Evolutionary conservation across 2,797 vertebrate species (phyloP).

Genomic region (Pyrocephalus nanus): DNA sequence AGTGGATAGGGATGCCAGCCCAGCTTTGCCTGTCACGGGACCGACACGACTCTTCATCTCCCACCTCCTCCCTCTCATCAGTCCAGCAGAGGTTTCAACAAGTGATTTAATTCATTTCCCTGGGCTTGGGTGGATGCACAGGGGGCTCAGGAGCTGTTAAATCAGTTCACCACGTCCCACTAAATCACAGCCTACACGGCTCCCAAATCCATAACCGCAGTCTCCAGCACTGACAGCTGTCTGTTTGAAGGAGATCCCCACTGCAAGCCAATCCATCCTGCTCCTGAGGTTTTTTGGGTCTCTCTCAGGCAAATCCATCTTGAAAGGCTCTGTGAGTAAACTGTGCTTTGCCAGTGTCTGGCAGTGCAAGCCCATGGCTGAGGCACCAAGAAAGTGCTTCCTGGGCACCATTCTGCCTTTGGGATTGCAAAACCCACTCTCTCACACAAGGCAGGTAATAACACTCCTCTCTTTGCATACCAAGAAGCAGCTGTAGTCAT

Average conservation of each 20-base stretch:
- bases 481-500: background rate
- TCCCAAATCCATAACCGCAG: background rate
- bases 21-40: rapidly evolving
- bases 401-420: background rate
- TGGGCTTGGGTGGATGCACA: background rate
- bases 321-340: rapidly evolving
- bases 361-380: rapidly evolving
- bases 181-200: rapidly evolving
- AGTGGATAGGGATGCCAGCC: background rate
- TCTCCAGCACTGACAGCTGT: background rate
- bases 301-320: background rate
- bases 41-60: background rate
- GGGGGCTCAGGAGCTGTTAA: background rate
- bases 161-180: background rate
- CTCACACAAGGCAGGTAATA: background rate
- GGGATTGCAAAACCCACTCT: background rate
- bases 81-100: background rate
- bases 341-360: rapidly evolving
- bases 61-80: background rate
- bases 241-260: background rate
- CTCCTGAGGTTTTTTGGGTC: background rate
- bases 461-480: background rate
- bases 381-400: rapidly evolving
- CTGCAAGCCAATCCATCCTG: background rate
- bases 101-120: background rate